These are phyloP conservation scores for Linnaemya tessellans DNA, from an alignment of 2,888 invertebrate species.

Conservation along the genomic window DNA sequence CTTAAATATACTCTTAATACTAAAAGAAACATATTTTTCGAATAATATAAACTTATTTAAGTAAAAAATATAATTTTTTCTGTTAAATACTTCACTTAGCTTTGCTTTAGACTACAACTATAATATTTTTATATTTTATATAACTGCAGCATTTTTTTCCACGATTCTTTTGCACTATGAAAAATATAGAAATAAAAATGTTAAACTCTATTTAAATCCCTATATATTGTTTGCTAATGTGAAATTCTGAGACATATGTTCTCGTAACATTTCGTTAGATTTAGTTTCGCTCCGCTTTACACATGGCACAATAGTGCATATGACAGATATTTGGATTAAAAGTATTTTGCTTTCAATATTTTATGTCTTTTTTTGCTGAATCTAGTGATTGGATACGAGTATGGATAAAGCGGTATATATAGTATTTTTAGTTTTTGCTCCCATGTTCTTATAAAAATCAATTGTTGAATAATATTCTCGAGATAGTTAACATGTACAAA, in stretches of 20 bases:
- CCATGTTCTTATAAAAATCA: conserved; percentile 59
- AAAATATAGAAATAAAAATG: neutral
- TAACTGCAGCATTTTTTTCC: neutral
- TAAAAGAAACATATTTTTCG: no score
- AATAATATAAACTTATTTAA: no score
- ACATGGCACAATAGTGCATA: conserved; percentile 37
- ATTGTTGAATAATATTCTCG: conserved; percentile 63
- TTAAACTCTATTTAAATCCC: neutral
- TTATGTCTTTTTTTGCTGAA: conserved; percentile 29
- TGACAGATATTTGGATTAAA: conserved; percentile 59
- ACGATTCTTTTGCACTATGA: conserved; percentile 2
- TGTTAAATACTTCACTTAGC: no score
- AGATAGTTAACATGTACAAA: conserved; percentile 64
- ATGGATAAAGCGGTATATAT: conserved; percentile 13
- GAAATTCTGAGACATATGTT: conserved; percentile 49
- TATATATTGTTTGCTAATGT: conserved; percentile 46
- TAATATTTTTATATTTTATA: conserved; percentile 34
- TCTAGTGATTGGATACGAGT: conserved; percentile 31
- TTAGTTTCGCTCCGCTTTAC: neutral
- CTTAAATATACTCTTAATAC: no score
- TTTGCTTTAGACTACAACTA: neutral
- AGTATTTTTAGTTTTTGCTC: conserved; percentile 1
- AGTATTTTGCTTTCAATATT: conserved; percentile 41
- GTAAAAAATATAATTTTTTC: no score
- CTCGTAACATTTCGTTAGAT: conserved; percentile 19